Base-by-base conservation (phyloP, 2,797 vertebrate species). In the Poeciliopsis infans region DNA sequence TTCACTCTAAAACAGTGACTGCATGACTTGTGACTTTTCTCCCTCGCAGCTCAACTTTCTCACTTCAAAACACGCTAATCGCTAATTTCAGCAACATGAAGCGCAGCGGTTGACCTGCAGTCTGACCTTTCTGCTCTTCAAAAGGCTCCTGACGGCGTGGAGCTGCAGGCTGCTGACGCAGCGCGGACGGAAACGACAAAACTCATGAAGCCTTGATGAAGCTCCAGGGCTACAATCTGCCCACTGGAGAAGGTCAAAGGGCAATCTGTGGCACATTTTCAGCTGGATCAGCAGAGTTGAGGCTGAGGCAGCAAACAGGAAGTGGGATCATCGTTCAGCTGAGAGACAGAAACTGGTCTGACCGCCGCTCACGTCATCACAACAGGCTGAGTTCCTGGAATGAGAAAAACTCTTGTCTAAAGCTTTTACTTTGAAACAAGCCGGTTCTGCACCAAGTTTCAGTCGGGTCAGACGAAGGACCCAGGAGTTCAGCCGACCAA, bases 71-170 rank as follows among this genome's bases (percentile, higher is more conserved):
- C 61, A 39, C 3, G 20, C 61, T 39, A 23, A 10, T 66, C 18
- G 18, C 33, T 66, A 43, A 33, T 76, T 78, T 74, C 55, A 36
- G 31, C 18, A 51, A 74, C 33, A 39, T 39, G 39, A 8, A 78
- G 72, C 74, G 53, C 55, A 15, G 68, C 74, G 49, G 61, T 43
- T 72, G 43, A 79, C 72, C 68, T 59, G n/a, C 8, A 68, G 71
- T 41, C 71, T 39, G 33, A 3, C 78, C 76, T 76, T 72, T 47
- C 49, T 5, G 25, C 43, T 72, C 51, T 13, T 73, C 49, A 82
- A 41, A 72, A 0, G 18, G 69, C 46, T 61, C 51, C 51, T 18
- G 49, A 73, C 2, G 23, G 31, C 78, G 20, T 43, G 8, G 0
- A 71, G 79, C 66, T 5, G 74, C 36, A 25, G 47, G 5, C 20